Conservation (phyloP, 2,113 vertebrate species). For the Burhinus bistriatus region DNA sequence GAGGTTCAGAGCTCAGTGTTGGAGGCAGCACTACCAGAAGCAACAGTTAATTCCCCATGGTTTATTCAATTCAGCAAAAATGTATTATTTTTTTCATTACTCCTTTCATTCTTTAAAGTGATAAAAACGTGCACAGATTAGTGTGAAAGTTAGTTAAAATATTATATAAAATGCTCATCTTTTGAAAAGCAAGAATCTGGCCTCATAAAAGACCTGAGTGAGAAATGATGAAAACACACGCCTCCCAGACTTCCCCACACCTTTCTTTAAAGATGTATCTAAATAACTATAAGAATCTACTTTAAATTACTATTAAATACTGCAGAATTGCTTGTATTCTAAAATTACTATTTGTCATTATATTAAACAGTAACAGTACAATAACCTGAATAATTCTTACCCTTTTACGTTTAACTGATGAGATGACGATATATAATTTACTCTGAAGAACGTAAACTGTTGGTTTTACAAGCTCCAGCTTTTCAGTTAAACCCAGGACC, state of each 20-base stretch:
- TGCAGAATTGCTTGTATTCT: not conserved
- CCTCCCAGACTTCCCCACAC: not conserved
- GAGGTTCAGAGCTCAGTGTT: not conserved
- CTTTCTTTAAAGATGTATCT: not conserved
- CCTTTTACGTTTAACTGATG: not conserved
- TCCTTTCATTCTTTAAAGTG: not conserved
- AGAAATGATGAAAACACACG: not conserved
- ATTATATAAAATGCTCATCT: not conserved
- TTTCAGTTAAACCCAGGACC: conserved; percentile 16
- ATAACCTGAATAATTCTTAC: not conserved
- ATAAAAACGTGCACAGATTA: not conserved
- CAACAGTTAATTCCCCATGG: not conserved
- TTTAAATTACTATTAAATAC: not conserved
- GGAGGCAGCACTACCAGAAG: not conserved
- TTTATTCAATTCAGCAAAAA: not conserved
- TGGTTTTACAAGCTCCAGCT: conserved; percentile 6
- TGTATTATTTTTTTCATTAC: not conserved
- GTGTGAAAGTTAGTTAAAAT: not conserved
- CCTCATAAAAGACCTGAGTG: not conserved
- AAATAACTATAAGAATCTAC: not conserved
- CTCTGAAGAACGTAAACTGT: not conserved
- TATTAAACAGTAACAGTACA: not conserved
- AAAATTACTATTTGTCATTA: not conserved
- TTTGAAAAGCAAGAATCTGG: not conserved
- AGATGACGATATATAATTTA: not conserved